A percentile compares a stretch with the other conserved stretches of the same genome.
These are phyloP conservation scores for Spea multiplicata DNA, from an alignment of 2,113 vertebrate genomes.

Conservation along the genomic window DNA sequence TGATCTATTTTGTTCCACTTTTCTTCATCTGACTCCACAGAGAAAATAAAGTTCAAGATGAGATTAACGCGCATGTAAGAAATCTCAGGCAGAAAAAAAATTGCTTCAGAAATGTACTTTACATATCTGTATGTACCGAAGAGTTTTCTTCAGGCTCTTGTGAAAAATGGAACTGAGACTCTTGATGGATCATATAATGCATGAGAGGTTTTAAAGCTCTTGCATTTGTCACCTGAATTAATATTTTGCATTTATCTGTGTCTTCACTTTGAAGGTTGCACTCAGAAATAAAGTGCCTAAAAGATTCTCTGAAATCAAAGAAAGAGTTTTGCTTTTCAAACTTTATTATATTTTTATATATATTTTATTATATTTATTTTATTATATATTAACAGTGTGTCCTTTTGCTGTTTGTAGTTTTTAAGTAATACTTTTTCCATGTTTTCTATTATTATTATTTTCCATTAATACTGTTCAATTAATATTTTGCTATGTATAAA, in stretches of 20 bases:
- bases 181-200: slow-evolving; percentile 42
- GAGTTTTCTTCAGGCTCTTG: slow-evolving; percentile 24
- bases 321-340: slow-evolving; percentile 4
- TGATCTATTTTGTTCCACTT: slow-evolving; percentile 39
- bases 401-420: too few relatives aligned
- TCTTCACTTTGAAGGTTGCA: slow-evolving; percentile 30
- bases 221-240: slow-evolving; percentile 40
- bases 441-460: too few relatives aligned
- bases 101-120: slow-evolving; percentile 39
- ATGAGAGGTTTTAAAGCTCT: slow-evolving; percentile 41
- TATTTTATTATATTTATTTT: too few relatives aligned
- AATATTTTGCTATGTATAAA: too few relatives aligned
- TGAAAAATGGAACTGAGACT: slow-evolving; percentile 30
- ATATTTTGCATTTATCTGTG: slow-evolving; percentile 41
- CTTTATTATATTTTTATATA: too few relatives aligned
- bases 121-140: slow-evolving; percentile 38
- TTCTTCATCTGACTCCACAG: slow-evolving; percentile 38
- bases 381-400: too few relatives aligned
- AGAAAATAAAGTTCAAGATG: slow-evolving; percentile 45
- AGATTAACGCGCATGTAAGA: slow-evolving; percentile 39
- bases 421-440: too few relatives aligned
- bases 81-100: slow-evolving; percentile 32
- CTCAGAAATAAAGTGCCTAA: slow-evolving; percentile 6
- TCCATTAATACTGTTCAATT: too few relatives aligned
- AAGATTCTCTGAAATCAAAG: slow-evolving; percentile 13